These are phyloP conservation scores for Chlamydotis undulata DNA, from an alignment of 2,113 vertebrate species.

Conservation along the genomic window DNA sequence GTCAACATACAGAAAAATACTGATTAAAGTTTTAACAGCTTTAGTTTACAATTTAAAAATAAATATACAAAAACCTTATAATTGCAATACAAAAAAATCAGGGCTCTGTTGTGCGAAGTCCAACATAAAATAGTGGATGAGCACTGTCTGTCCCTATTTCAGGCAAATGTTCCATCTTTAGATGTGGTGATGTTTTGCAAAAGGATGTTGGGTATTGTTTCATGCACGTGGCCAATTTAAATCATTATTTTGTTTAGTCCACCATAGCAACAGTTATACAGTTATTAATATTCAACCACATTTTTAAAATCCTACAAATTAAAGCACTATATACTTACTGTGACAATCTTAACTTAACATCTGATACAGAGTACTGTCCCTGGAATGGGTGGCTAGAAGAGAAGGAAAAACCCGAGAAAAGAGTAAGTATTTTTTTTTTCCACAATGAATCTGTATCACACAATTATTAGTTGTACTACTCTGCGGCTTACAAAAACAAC, in stretches of 20 bases:
- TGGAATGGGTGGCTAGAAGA: conserved; percentile 92
- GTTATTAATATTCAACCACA: neutral
- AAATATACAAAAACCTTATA: neutral
- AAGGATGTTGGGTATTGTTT: neutral
- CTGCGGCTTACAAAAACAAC: neutral
- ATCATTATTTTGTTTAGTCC: neutral
- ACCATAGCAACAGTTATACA: neutral
- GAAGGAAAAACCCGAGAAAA: neutral
- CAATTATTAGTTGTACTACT: neutral
- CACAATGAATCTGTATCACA: neutral
- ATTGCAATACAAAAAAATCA: neutral
- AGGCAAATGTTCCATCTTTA: neutral
- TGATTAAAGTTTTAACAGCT: neutral
- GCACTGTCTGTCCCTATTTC: neutral
- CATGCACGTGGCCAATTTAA: neutral
- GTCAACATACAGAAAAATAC: neutral
- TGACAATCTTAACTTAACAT: conserved; percentile 93
- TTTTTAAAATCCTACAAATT: neutral
- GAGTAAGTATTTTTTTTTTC: neutral
- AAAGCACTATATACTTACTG: conserved; percentile 85
- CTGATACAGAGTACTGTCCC: conserved; percentile 94
- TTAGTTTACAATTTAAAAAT: neutral
- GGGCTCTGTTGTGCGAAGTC: neutral
- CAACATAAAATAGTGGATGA: neutral
- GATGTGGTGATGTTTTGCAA: neutral